Base-by-base conservation (phyloP, 2,888 invertebrate genomes). In the Nephrocerus scutellatus region DNA sequence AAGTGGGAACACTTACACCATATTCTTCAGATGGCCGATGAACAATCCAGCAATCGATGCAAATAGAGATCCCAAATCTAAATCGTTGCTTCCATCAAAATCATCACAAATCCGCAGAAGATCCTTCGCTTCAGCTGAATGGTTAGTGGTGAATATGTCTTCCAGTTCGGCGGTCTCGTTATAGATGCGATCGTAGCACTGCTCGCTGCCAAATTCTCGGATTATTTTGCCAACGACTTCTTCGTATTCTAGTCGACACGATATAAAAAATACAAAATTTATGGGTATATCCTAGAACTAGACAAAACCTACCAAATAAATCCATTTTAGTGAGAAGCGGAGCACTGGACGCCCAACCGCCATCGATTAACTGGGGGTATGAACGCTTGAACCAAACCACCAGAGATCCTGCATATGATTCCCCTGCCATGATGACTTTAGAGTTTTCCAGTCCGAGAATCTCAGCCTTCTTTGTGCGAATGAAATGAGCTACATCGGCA, bases 341-440 rank as follows among this genome's bases (percentile, higher is more conserved):
- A 8, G 74, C 80, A 52, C 79, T 79, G 2, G 79, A 78, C 1
- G 77, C 77, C 26, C 79, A 68, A 1, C 70, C 72, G 2, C 77
- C 79, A 20, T 60, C 53, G 1, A 70, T 72, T 7, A 77, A 57
- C 43, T 79, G 74, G 0, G 79, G 77, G 55, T 79, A 79, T 19
- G 75, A 64, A 41, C 74, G 67, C 46, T 76, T 73, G 43, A 76
- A 72, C 77, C 78, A 79, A 24, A 74, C 59, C n/a, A 71, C 79
- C 75, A 79, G 75, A 41, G 74, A 77, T 1, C 73, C 80, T 1
- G 78, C 74, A 48, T 80, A 79, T 1, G 80, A 79, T 2, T 77
- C 76, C 3, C 80, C 80, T 41, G 75, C 74, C 26, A 78, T 60
- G 19, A 79, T 54, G 0, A 56, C 62, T 24, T 57, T 62, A 3